A percentile compares a stretch with the other conserved stretches of the same genome.
These are phyloP conservation scores for Dexiosoma caninum DNA, from an alignment of 2,888 invertebrate species.

Conservation along the genomic window DNA sequence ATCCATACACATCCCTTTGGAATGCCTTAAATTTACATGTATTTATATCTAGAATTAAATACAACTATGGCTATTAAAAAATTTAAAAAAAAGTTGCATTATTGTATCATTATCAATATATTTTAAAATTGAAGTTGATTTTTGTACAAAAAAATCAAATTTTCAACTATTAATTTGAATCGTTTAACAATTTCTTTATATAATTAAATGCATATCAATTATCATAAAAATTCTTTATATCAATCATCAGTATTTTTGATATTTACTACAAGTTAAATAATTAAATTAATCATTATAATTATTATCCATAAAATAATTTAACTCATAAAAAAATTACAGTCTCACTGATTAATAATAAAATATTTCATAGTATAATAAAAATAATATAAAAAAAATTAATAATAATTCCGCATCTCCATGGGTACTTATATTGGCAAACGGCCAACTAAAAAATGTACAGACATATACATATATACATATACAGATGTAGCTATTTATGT, in stretches of 20 bases:
- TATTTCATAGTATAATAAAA: no score
- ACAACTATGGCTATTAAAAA: conserved; percentile 61
- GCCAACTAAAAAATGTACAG: no score
- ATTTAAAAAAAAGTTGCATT: conserved; percentile 4
- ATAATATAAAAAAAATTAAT: no score
- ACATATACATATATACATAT: no score
- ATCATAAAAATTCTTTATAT: conserved; percentile 51
- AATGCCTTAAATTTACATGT: conserved; percentile 60
- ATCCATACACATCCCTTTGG: conserved; percentile 54
- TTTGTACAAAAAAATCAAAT: conserved; percentile 56
- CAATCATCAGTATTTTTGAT: conserved; percentile 37
- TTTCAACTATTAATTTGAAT: conserved; percentile 54
- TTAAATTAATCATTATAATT: conserved; percentile 28
- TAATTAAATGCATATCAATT: conserved; percentile 60
- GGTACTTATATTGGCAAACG: background rate
- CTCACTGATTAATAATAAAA: conserved; percentile 62
- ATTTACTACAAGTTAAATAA: conserved; percentile 39
- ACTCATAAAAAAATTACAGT: conserved; percentile 61
- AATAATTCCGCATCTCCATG: conserved; percentile 36
- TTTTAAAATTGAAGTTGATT: conserved; percentile 47
- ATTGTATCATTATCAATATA: conserved; percentile 32
- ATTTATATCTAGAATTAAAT: conserved; percentile 59
- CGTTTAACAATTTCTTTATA: conserved; percentile 60
- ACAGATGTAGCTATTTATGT: no score
- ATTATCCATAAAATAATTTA: conserved; percentile 51